Evolutionary conservation across 30 jellyfish, hydroid and myxozoan genomes (phyloP).

Genomic region (Clytia hemisphaerica): DNA sequence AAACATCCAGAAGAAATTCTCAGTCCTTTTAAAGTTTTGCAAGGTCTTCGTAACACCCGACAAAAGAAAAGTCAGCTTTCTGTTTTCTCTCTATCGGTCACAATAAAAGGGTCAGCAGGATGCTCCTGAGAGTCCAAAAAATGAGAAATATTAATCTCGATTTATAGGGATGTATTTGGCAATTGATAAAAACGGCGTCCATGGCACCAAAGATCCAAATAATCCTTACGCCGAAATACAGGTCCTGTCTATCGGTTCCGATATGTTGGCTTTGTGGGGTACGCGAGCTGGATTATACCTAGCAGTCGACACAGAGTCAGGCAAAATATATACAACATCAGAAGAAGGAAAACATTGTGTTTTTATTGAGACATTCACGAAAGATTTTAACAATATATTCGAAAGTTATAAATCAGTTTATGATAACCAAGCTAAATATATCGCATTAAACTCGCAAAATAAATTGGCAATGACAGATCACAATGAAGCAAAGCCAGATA

Average conservation of each 20-base stretch:
- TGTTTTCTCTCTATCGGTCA: neutral
- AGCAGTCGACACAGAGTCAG: slow-evolving; percentile 63
- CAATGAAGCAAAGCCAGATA: slow-evolving; percentile 47
- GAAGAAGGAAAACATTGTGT: slow-evolving; percentile 96
- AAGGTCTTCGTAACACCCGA: neutral
- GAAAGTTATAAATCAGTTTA: slow-evolving; percentile 88
- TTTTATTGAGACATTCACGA: slow-evolving; percentile 69
- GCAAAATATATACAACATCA: slow-evolving; percentile 68
- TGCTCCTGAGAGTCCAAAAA: neutral
- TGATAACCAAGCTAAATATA: slow-evolving; percentile 73
- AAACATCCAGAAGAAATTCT: neutral
- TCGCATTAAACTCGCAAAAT: slow-evolving; percentile 58
- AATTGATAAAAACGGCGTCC: slow-evolving; percentile 81
- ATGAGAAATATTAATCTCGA: neutral
- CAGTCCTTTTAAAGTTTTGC: neutral
- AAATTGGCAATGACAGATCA: slow-evolving; percentile 34
- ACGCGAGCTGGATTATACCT: slow-evolving; percentile 81
- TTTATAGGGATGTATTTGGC: slow-evolving; percentile 55
- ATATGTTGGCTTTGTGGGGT: slow-evolving; percentile 98
- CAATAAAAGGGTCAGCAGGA: neutral
- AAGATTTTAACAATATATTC: slow-evolving; percentile 67
- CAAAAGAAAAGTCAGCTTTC: neutral
- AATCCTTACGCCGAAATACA: slow-evolving; percentile 83
- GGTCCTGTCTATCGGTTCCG: slow-evolving; percentile 93
- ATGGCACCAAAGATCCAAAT: slow-evolving; percentile 70